Evolutionary conservation across 2,113 vertebrate species (phyloP).

Genomic region (Lates calcarifer): DNA sequence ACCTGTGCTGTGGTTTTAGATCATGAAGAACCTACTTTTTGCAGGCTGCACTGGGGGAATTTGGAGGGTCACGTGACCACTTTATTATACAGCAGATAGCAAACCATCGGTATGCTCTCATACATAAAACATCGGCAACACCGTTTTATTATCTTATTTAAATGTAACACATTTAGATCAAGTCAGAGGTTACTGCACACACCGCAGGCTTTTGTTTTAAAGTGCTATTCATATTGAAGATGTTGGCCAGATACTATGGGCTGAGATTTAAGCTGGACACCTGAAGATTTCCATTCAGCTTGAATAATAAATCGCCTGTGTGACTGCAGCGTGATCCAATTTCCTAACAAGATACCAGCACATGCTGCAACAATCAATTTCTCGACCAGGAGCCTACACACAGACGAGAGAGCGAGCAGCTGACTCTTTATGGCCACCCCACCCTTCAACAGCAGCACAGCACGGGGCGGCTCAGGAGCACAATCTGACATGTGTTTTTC

Average conservation of each 20-base stretch:
- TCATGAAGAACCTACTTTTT: background rate
- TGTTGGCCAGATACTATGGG: background rate
- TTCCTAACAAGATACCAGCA: slow-evolving; percentile 35
- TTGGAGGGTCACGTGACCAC: background rate
- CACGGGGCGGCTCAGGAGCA: background rate
- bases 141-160: background rate
- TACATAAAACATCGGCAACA: background rate
- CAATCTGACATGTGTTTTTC: background rate
- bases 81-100: background rate
- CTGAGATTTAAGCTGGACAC: background rate
- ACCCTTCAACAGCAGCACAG: slow-evolving; percentile 33
- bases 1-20: background rate
- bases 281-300: background rate
- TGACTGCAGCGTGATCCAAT: slow-evolving; percentile 14
- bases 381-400: slow-evolving; percentile 8
- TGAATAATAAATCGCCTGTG: slow-evolving; percentile 21
- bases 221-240: no score
- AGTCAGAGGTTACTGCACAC: background rate
- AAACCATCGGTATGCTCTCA: no score
- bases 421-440: slow-evolving; percentile 39
- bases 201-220: background rate
- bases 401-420: slow-evolving; percentile 10
- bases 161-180: background rate
- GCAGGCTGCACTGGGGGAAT: background rate
- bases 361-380: slow-evolving; percentile 57